Percentiles rank a stretch among this genome's conserved stretches.
These are phyloP conservation scores for Edolisoma coerulescens DNA, from an alignment of 2,113 vertebrate species.

Conservation along the genomic window DNA sequence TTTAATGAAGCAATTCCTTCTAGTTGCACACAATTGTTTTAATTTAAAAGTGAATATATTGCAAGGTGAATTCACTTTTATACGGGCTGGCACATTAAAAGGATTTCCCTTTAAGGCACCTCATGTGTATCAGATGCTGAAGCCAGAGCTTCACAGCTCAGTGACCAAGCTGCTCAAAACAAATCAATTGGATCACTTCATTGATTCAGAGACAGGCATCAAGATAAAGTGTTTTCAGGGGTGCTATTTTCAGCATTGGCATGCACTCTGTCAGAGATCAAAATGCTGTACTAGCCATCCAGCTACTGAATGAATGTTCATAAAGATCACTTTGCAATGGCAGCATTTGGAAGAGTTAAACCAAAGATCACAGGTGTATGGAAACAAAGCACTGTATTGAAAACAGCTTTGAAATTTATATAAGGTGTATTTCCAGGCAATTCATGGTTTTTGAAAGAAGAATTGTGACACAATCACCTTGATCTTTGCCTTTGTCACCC, in stretches of 20 bases:
- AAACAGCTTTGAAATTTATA: background rate
- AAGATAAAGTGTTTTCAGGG: constrained; percentile 14
- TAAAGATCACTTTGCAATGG: background rate
- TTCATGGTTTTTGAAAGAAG: background rate
- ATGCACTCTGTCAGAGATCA: background rate
- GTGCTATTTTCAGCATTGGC: constrained; percentile 46
- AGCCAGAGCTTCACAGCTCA: constrained; percentile 36
- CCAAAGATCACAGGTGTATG: background rate
- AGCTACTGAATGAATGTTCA: background rate
- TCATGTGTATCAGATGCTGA: background rate
- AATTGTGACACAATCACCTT: background rate
- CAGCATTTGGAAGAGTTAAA: background rate
- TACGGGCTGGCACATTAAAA: background rate
- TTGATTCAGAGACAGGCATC: background rate
- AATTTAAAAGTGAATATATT: background rate
- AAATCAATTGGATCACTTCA: constrained; percentile 40
- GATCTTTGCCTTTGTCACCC: background rate
- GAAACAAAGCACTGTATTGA: background rate
- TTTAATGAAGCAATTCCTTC: background rate
- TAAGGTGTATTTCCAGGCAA: background rate
- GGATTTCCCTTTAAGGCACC: constrained; percentile 18
- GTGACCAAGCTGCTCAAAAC: constrained; percentile 1
- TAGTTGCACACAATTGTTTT: background rate
- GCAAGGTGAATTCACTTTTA: background rate
- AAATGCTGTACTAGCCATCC: background rate